Evolutionary conservation across 2,113 vertebrate genomes (phyloP).

Genomic region (Scolopax mira): DNA sequence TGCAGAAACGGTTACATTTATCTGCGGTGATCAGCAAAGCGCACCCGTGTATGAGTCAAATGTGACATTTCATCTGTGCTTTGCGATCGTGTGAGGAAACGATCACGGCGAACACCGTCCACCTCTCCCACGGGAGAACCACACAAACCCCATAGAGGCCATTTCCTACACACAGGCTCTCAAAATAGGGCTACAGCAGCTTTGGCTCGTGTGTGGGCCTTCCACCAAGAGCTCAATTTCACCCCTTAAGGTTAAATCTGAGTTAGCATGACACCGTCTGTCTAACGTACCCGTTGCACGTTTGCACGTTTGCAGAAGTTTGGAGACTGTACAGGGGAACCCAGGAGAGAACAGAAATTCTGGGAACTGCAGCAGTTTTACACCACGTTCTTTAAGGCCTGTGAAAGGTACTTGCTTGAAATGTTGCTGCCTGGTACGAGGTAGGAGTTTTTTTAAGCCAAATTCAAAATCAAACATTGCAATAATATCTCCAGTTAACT

Average conservation of each 20-base stretch:
- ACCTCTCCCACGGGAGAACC: neutral
- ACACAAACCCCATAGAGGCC: accelerated
- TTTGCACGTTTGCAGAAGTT: neutral
- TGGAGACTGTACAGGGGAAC: neutral
- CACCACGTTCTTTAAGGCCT: neutral
- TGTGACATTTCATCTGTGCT: neutral
- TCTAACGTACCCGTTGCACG: neutral
- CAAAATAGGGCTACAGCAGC: neutral
- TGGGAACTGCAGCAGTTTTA: neutral
- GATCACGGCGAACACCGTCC: accelerated
- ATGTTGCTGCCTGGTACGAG: neutral
- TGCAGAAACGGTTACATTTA: neutral
- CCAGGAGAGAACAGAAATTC: neutral
- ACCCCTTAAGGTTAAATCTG: neutral
- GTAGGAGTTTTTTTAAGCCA: neutral
- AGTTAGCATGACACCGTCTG: neutral
- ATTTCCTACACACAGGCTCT: neutral
- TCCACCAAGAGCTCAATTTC: accelerated
- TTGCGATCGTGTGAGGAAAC: neutral
- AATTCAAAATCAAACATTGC: neutral
- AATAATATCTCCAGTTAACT: neutral
- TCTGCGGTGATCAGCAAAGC: neutral
- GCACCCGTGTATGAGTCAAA: neutral
- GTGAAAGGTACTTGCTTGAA: neutral
- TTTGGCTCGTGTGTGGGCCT: neutral